These are phyloP conservation scores for Nymphalis urticae DNA, from an alignment of 2,888 invertebrate genomes.

Conservation along the genomic window DNA sequence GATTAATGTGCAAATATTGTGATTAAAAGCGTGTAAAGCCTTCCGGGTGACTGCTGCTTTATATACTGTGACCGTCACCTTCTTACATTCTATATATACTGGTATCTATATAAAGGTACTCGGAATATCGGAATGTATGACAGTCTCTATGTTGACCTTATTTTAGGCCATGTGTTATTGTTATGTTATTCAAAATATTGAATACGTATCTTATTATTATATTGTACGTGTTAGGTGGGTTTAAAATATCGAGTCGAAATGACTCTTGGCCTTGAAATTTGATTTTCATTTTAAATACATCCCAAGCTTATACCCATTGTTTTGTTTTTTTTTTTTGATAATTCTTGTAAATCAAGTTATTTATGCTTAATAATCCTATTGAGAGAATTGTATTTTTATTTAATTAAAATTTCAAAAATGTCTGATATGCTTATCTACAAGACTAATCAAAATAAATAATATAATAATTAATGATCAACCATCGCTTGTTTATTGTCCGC, in stretches of 20 bases:
- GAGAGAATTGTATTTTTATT: too few species aligned
- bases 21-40: conserved; percentile 23
- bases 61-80: conserved; percentile 41
- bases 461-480: conserved; percentile 1
- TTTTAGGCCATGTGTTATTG: conserved; percentile 14
- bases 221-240: conserved; percentile 28
- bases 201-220: conserved; percentile 3
- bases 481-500: background rate
- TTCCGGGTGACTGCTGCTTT: conserved; percentile 35
- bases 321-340: background rate
- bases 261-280: conserved; percentile 1
- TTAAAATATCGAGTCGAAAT: conserved; percentile 1
- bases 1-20: conserved; percentile 24
- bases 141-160: conserved; percentile 12
- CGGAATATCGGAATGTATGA: conserved; percentile 33
- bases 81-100: conserved; percentile 21
- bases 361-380: too few species aligned
- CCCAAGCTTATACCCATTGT: conserved; percentile 21
- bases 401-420: too few species aligned
- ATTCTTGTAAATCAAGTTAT: background rate
- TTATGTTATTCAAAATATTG: background rate
- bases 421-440: background rate
- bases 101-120: conserved; percentile 30
- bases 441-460: conserved; percentile 2
- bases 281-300: conserved; percentile 2